These are phyloP conservation scores for Acrossocheilus fasciatus DNA, from an alignment of 2,797 vertebrate species.

Conservation along the genomic window DNA sequence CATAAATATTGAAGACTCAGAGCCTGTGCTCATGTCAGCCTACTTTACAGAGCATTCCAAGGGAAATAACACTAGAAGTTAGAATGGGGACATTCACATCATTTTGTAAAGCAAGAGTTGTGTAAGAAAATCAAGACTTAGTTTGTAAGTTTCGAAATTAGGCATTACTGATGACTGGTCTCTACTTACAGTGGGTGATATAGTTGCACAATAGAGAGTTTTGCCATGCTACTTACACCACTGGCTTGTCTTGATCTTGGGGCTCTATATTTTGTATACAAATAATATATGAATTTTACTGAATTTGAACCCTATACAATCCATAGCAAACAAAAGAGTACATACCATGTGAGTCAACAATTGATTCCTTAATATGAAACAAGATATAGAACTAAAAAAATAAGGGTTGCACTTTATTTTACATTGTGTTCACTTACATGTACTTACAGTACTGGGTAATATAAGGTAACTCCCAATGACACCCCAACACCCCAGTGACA, in stretches of 20 bases:
- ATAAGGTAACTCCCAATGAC: neutral
- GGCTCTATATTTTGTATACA: neutral
- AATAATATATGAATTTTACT: neutral
- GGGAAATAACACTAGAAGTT: neutral
- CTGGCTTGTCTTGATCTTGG: neutral
- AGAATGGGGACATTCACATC: neutral
- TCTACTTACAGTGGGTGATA: neutral
- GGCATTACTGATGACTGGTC: neutral
- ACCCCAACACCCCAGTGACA: neutral
- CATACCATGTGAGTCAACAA: neutral
- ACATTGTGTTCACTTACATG: too few relatives aligned
- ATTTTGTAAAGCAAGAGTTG: neutral
- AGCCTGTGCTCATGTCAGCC: constrained; percentile 35
- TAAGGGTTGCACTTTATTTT: neutral
- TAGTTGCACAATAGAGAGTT: neutral
- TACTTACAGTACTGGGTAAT: neutral
- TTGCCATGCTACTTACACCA: neutral
- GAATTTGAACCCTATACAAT: neutral
- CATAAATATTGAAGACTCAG: constrained; percentile 59
- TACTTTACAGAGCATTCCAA: constrained; percentile 18
- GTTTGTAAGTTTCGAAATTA: neutral
- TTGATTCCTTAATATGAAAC: neutral
- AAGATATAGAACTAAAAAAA: neutral
- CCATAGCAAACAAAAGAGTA: neutral
- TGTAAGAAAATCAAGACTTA: neutral